These are phyloP conservation scores for Rhodinocichla rosea DNA, from an alignment of 2,113 vertebrate species.

Conservation along the genomic window DNA sequence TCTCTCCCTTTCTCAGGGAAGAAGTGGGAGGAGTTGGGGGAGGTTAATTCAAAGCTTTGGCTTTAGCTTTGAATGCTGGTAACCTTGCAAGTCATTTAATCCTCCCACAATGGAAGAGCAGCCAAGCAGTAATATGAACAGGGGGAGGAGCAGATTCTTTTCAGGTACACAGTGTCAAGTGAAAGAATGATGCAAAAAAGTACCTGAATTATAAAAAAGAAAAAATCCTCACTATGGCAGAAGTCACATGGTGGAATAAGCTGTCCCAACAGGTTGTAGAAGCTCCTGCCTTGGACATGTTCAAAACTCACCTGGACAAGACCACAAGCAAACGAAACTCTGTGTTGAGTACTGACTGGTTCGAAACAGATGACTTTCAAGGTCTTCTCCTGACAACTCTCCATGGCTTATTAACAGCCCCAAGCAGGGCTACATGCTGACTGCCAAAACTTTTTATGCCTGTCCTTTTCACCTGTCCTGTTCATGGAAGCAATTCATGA, in stretches of 20 bases:
- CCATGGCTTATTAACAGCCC: background rate
- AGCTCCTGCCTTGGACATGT: background rate
- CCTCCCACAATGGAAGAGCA: background rate
- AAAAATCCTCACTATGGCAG: background rate
- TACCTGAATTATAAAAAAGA: background rate
- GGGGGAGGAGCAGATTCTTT: background rate
- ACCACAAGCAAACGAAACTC: background rate
- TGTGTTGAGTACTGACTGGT: fast-evolving
- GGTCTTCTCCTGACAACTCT: background rate
- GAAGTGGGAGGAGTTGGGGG: background rate
- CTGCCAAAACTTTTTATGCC: background rate
- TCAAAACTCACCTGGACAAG: background rate
- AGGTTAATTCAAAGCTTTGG: background rate
- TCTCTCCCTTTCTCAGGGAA: background rate
- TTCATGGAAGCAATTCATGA: background rate
- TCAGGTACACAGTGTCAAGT: background rate
- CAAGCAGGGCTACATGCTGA: background rate
- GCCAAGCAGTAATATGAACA: background rate
- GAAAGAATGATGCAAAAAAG: background rate
- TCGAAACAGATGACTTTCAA: background rate
- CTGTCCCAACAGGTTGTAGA: background rate
- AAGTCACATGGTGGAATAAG: background rate
- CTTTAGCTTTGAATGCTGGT: background rate
- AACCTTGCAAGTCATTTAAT: background rate
- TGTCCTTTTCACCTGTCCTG: background rate